Base-by-base conservation (phyloP, 1,140 invertebrate species). In the Drosophila kanapiae region DNA sequence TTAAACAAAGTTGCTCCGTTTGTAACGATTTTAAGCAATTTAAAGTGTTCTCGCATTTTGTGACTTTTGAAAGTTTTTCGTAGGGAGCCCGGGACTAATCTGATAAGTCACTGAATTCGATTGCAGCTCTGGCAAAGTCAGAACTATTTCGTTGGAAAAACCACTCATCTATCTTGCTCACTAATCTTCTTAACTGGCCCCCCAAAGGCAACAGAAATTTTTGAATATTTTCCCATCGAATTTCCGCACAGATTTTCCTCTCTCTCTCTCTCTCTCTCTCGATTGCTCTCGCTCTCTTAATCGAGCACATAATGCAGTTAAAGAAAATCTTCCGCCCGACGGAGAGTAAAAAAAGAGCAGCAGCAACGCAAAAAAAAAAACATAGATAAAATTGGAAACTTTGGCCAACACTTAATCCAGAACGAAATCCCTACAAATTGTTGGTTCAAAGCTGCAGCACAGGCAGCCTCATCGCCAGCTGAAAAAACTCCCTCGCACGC, bases 181-280 rank as follows among this genome's bases (percentile, higher is more conserved):
- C 38, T 72, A 72, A 72, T 72, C 67, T 72, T 31, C 43, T 59
- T 72, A 72, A 47, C 69, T 59, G 67, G 37, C 47, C 48, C 6
- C 38, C 45, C 23, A 70, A 43, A 70, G 51, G 51, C 70, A 60
- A 48, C 43, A 8, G n/a, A 72, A 72, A 56, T 56, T 74, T 74
- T 74, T 74, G 58, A 74, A 74, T 74, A 72, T 74, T 74, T 74
- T 72, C 56, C 62, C 70, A 74, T 71, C 69, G 69, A 72, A 72
- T 72, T 60, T 72, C 14, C 67, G 38, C 16, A 16, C 45, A 60
- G 45, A 74, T 72, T 72, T 71, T 57, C 23, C 59, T 16, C 62
- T 23, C 31, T 29, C 29, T 23, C 45, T 27, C 45, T 23, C 5
- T 35, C 6, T 53, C 6, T 51, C 49, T 23, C 49, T 14, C 37